Percentiles rank a stretch among this genome's conserved stretches.
Evolutionary conservation across 2,113 vertebrate species (phyloP).

Genomic region (Oryzias curvinotus): DNA sequence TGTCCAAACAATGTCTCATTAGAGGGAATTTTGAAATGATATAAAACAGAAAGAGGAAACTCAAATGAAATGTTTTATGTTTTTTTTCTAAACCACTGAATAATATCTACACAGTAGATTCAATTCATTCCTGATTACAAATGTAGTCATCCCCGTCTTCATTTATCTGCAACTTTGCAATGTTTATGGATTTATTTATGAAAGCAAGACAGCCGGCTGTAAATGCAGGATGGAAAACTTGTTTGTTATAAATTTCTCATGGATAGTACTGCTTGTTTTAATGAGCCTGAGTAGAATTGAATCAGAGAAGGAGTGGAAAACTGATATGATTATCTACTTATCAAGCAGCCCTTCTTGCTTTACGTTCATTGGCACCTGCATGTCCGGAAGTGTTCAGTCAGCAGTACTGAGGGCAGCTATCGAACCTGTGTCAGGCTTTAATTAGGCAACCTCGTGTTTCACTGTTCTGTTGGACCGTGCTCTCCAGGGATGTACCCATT

Average conservation of each 20-base stretch:
- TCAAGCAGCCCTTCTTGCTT: slow-evolving; percentile 36
- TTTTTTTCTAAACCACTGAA: too few relatives aligned
- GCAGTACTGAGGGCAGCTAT: slow-evolving; percentile 68
- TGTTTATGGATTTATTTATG: slow-evolving; percentile 35
- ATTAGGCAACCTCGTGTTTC: slow-evolving; percentile 55
- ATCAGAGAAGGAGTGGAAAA: slow-evolving; percentile 34
- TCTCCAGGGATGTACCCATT: slow-evolving; percentile 60
- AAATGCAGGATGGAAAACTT: slow-evolving; percentile 13
- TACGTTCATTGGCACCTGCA: slow-evolving; percentile 52
- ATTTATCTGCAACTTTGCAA: slow-evolving; percentile 11
- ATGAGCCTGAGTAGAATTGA: slow-evolving; percentile 25
- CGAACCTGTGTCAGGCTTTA: slow-evolving; percentile 49
- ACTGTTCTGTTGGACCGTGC: slow-evolving; percentile 65
- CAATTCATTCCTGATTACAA: background rate
- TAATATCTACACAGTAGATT: too few relatives aligned
- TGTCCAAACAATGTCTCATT: too few relatives aligned
- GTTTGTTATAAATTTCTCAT: too few relatives aligned
- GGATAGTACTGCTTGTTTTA: slow-evolving; percentile 23
- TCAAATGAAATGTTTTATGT: too few relatives aligned
- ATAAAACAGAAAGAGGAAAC: too few relatives aligned
- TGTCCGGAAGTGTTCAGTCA: slow-evolving; percentile 60
- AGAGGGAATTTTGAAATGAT: too few relatives aligned
- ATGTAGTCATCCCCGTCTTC: slow-evolving; percentile 15
- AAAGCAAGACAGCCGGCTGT: slow-evolving; percentile 21
- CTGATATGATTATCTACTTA: slow-evolving; percentile 57